Percentiles rank a stretch among this genome's conserved stretches.
These are phyloP conservation scores for Podarcis muralis DNA, from an alignment of 2,113 vertebrate genomes.

Conservation along the genomic window DNA sequence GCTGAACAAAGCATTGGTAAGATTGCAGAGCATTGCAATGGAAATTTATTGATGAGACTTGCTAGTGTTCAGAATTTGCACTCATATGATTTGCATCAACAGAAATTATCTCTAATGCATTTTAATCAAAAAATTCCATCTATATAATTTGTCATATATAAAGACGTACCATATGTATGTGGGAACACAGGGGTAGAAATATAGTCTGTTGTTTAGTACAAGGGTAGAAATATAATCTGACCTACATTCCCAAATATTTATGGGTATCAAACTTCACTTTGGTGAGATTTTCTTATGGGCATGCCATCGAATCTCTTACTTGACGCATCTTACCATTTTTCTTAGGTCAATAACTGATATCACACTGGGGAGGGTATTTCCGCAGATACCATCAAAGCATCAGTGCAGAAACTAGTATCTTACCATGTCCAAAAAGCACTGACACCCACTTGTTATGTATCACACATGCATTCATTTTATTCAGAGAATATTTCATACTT, in stretches of 20 bases:
- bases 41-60: not conserved
- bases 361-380: conserved; percentile 8
- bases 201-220: not conserved
- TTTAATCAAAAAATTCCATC: not conserved
- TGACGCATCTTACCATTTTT: conserved; percentile 9
- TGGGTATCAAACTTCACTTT: conserved; percentile 27
- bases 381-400: not conserved
- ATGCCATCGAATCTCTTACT: not conserved
- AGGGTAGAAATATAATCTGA: not conserved
- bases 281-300: conserved; percentile 30
- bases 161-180: not conserved
- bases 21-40: not conserved
- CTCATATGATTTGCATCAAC: conserved; percentile 6
- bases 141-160: not conserved
- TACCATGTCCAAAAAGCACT: not conserved
- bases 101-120: not conserved
- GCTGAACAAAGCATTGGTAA: not conserved
- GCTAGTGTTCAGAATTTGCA: not conserved
- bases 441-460: not conserved
- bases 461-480: not conserved
- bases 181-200: not conserved
- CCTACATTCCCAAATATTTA: not conserved
- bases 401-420: conserved; percentile 32
- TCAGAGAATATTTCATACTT: not conserved
- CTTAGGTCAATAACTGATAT: conserved; percentile 51